Conservation (phyloP, 1,140 invertebrate genomes). For the Metaphire vulgaris region DNA sequence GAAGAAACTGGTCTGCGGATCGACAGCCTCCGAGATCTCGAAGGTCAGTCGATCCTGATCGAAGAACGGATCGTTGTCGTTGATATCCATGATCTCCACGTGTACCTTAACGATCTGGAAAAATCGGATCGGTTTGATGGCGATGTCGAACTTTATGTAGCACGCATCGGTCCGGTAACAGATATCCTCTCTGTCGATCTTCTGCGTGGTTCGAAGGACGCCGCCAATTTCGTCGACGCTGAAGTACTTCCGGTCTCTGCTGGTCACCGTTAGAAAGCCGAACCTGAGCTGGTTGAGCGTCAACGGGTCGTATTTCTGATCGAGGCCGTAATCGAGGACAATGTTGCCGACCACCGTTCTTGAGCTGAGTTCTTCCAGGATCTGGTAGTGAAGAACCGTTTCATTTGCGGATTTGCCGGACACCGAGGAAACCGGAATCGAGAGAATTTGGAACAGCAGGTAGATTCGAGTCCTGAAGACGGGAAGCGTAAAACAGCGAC, state of each 20-base stretch:
- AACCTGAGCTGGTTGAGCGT: neutral
- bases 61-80: conserved; percentile 23
- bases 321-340: neutral
- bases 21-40: conserved; percentile 18
- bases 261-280: neutral
- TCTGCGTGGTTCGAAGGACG: neutral
- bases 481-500: too few species aligned
- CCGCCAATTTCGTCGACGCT: neutral
- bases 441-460: too few species aligned
- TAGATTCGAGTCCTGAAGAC: too few species aligned
- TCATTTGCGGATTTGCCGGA: neutral
- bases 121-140: neutral
- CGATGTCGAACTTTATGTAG: conserved; percentile 5
- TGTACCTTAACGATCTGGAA: conserved; percentile 14
- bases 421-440: too few species aligned
- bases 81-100: conserved; percentile 20
- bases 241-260: neutral
- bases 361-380: neutral
- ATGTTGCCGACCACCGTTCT: neutral
- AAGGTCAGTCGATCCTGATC: neutral
- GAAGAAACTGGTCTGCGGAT: neutral
- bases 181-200: conserved; percentile 8
- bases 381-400: neutral
- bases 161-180: neutral
- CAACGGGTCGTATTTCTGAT: neutral